phyloP scores from a whole-genome alignment of 2,797 vertebrate species.

The Allobates femoralis region DNA sequence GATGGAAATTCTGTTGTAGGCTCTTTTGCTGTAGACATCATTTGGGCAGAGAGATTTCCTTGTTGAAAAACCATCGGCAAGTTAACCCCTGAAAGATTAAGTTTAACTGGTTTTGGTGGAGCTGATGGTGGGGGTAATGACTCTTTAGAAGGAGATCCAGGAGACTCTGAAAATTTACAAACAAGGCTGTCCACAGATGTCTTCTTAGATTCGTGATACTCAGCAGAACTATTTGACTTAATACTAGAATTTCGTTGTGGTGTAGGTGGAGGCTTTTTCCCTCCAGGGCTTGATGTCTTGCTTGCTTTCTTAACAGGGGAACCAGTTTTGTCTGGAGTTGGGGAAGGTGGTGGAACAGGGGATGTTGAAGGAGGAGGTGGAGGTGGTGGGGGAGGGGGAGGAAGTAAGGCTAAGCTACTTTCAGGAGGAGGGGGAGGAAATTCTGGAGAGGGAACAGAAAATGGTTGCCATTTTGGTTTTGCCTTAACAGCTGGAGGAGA shows the following conservation, averaged over 20 bases:
- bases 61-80: slow-evolving; percentile 84
- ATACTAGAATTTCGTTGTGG: slow-evolving; percentile 92
- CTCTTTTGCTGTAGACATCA: slow-evolving; percentile 69
- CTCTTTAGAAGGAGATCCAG: slow-evolving; percentile 85
- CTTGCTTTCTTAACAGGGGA: slow-evolving; percentile 81
- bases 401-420: slow-evolving; percentile 80
- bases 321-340: slow-evolving; percentile 79
- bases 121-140: slow-evolving; percentile 78
- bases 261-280: slow-evolving; percentile 89
- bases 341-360: slow-evolving; percentile 77
- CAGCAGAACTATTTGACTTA: slow-evolving; percentile 78
- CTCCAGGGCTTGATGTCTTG: slow-evolving; percentile 79
- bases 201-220: slow-evolving; percentile 87
- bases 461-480: slow-evolving; percentile 93
- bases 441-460: slow-evolving; percentile 78
- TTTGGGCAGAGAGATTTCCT: slow-evolving; percentile 72
- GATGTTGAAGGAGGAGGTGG: slow-evolving; percentile 71
- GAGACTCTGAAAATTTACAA: slow-evolving; percentile 84
- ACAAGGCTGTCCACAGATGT: slow-evolving; percentile 87
- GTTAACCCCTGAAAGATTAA: slow-evolving; percentile 82
- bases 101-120: slow-evolving; percentile 93
- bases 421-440: slow-evolving; percentile 93
- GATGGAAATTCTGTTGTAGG: slow-evolving; percentile 82
- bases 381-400: slow-evolving; percentile 80
- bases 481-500: slow-evolving; percentile 92